Conservation (phyloP, 2,888 invertebrate genomes). For the Thera obeliscata region DNA sequence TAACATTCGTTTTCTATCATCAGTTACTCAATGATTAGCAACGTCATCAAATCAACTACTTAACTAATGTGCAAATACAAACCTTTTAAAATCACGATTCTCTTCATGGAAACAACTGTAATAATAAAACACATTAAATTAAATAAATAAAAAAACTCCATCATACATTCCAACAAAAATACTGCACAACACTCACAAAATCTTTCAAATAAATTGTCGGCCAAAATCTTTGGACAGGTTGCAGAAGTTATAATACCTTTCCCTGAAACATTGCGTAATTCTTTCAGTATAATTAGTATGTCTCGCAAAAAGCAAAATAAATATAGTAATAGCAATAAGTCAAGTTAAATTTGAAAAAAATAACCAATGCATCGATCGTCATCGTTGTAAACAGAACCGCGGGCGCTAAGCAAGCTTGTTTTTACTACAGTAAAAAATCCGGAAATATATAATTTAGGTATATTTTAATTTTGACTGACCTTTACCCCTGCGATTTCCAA, state of each 20-base stretch:
- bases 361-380: too few relatives aligned
- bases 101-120: conserved; percentile 38
- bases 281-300: neutral
- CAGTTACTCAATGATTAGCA: too few relatives aligned
- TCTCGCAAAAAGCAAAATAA: too few relatives aligned
- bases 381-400: too few relatives aligned
- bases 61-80: neutral
- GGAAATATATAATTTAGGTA: neutral
- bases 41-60: too few relatives aligned
- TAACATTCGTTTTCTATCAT: too few relatives aligned
- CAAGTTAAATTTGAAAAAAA: too few relatives aligned
- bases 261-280: conserved; percentile 44
- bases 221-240: conserved; percentile 54
- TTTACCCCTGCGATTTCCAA: conserved; percentile 4
- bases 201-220: conserved; percentile 62
- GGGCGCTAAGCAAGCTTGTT: too few relatives aligned
- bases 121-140: conserved; percentile 12
- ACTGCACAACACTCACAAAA: conserved; percentile 60
- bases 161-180: too few relatives aligned
- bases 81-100: conserved; percentile 55
- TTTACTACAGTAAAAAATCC: neutral
- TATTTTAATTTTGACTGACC: conserved; percentile 2
- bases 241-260: conserved; percentile 65
- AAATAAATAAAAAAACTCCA: neutral
- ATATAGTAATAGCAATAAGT: too few relatives aligned